phyloP scores from a whole-genome alignment of 2,888 invertebrate species.

The Penaeus monodon region DNA sequence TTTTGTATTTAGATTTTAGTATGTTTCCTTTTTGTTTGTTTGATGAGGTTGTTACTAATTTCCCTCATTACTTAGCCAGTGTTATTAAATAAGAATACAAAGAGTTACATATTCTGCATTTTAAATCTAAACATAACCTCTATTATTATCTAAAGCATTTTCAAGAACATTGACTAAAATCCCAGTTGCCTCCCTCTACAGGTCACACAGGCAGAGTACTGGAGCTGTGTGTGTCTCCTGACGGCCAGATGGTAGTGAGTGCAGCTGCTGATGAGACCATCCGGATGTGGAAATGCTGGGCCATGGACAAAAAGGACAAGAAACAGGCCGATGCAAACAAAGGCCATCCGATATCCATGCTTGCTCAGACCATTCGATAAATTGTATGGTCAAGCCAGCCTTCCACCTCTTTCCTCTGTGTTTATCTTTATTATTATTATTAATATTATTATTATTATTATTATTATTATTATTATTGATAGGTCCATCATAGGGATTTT shows the following conservation, averaged over 20 bases:
- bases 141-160: not conserved
- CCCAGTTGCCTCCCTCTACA: slow-evolving; percentile 66
- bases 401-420: too few relatives aligned
- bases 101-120: too few relatives aligned
- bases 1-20: too few relatives aligned
- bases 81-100: too few relatives aligned
- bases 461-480: too few relatives aligned
- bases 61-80: too few relatives aligned
- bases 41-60: too few relatives aligned
- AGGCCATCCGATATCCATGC: slow-evolving; percentile 48
- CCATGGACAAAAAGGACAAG: slow-evolving; percentile 82
- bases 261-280: slow-evolving; percentile 97
- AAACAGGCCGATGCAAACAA: slow-evolving; percentile 57
- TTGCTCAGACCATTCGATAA: slow-evolving; percentile 57
- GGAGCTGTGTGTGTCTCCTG: slow-evolving; percentile 93
- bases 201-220: slow-evolving; percentile 93
- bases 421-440: too few relatives aligned
- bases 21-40: too few relatives aligned
- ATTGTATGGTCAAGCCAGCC: too few relatives aligned
- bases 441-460: too few relatives aligned
- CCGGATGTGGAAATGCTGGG: slow-evolving; percentile 96
- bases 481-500: too few relatives aligned
- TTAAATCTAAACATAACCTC: not conserved
- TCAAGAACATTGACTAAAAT: slow-evolving; percentile 15
- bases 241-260: slow-evolving; percentile 91